phyloP scores from a whole-genome alignment of 1,140 invertebrate species.

The Drosophila oshimai region DNA sequence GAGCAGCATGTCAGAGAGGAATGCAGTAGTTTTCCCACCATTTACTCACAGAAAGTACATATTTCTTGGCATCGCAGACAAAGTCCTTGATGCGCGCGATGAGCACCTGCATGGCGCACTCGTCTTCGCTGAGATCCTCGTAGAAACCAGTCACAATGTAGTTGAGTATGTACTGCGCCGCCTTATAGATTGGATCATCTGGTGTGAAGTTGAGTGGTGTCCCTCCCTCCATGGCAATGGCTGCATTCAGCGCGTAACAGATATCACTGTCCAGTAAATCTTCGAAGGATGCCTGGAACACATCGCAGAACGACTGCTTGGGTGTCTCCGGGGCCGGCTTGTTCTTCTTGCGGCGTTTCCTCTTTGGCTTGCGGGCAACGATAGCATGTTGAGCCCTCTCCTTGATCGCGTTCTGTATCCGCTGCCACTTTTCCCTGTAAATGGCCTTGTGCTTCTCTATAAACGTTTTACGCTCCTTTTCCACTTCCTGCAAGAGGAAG shows the following conservation, averaged over 20 bases:
- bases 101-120: constrained; percentile 37
- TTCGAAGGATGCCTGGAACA: constrained; percentile 60
- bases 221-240: constrained; percentile 63
- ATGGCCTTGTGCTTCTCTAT: constrained; percentile 58
- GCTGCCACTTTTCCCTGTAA: constrained; percentile 56
- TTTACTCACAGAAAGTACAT: constrained; percentile 66
- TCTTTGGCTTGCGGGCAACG: constrained; percentile 9
- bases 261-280: constrained; percentile 64
- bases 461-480: constrained; percentile 44
- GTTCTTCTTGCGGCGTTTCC: constrained; percentile 33
- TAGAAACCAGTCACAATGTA: constrained; percentile 59
- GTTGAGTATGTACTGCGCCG: constrained; percentile 69
- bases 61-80: constrained; percentile 73
- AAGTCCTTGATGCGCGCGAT: constrained; percentile 52
- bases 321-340: neutral
- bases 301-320: constrained; percentile 59
- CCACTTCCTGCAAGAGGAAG: constrained; percentile 41
- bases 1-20: neutral
- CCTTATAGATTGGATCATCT: constrained; percentile 77
- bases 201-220: constrained; percentile 42
- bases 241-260: constrained; percentile 69
- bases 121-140: constrained; percentile 66
- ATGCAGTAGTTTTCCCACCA: neutral
- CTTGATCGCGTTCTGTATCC: constrained; percentile 67
- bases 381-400: constrained; percentile 15